Base-by-base conservation (phyloP, 2,888 invertebrate species). In the Chloroclystis v-ata region DNA sequence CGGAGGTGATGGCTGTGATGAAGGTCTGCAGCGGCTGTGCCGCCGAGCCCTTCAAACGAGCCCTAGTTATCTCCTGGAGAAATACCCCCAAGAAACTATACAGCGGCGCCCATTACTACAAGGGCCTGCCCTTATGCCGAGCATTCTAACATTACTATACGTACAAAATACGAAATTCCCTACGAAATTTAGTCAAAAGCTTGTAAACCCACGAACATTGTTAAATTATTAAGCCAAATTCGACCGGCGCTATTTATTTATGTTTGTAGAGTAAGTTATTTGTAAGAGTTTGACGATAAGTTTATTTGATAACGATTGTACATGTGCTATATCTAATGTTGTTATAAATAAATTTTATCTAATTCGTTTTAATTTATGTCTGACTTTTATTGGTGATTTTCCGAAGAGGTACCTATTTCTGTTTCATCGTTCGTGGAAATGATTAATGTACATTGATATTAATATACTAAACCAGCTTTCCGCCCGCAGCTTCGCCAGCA, bases 1-100 rank as follows among this genome's bases (percentile, higher is more conserved):
- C 92, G 24, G 95, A 95, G 75, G 95, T 95, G 0, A 92, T 89
- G 60, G 93, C 93, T 7, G 94, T 95, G 0, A 93, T 95, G 92
- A 89, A 92, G 58, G 83, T 94, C 1, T 95, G 95, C 75, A 91
- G 92, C 47, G 92, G 92, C 1, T 95, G 95, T 62, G 89, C 92
- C 12, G 77, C 89, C 0, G 95, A 95, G 67, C 95, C 95, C 0
- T 95, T 95, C 78, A 92, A 91, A 55, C 94, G 94, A 62, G 95
- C 94, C 5, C 83, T 94, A 12, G 89, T 95, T 2, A 89, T 95
- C 26, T 92, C 92, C 5, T 95, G 95, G 95, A 91, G 94, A 64
- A 87, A 67, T 1, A 83, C 92, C 0, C 89, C 92, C 0, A 94
- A 93, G 72, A 93, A 93, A 69, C 79, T 94, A 0, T 93, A 91